Base-by-base conservation (phyloP, 2,888 invertebrate species). In the Ferrisia virgata region DNA sequence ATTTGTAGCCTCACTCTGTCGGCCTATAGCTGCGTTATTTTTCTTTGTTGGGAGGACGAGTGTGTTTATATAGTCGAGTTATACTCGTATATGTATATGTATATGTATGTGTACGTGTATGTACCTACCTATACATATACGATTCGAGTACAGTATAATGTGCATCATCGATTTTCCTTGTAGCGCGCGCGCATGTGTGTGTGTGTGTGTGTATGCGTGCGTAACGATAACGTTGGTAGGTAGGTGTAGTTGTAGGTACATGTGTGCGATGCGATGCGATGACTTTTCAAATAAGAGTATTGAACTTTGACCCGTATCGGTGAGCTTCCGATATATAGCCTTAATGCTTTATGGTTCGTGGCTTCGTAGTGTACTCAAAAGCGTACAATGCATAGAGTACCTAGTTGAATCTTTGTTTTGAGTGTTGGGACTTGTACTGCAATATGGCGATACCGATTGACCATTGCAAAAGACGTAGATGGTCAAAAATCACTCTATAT, bases 121-220 rank as follows among this genome's bases (percentile, higher is more conserved):
- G n/a, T n/a, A n/a, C n/a, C n/a, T n/a, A n/a, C n/a, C n/a, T n/a
- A n/a, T n/a, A n/a, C n/a, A n/a, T n/a, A n/a, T n/a, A n/a, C n/a
- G n/a, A n/a, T n/a, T n/a, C n/a, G n/a, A n/a, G 11, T 58, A 64
- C 18, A 43, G 15, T 18, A 36, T 53, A 82, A 22, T 82, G 82
- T 82, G 69, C 82, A 82, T 82, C 82, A 82, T 82, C 31, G 82
- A 82, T 72, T 82, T 82, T 82, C 28, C 72, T 69, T 39, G 8
- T 22, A 18, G 53, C 53, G 6, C 22, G 18, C 22, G 53, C 22
- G 53, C 11, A 53, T 82, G 25, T 33, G 58, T 64, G n/a, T 53
- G 11, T 43, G 11, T 43, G 43, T 43, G 8, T 18, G 8, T n/a
- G n/a, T n/a, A n/a, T n/a, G n/a, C n/a, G n/a, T n/a, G n/a, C n/a